Conservation (phyloP, 2,888 invertebrate genomes). For the Prenolepis imparis region DNA sequence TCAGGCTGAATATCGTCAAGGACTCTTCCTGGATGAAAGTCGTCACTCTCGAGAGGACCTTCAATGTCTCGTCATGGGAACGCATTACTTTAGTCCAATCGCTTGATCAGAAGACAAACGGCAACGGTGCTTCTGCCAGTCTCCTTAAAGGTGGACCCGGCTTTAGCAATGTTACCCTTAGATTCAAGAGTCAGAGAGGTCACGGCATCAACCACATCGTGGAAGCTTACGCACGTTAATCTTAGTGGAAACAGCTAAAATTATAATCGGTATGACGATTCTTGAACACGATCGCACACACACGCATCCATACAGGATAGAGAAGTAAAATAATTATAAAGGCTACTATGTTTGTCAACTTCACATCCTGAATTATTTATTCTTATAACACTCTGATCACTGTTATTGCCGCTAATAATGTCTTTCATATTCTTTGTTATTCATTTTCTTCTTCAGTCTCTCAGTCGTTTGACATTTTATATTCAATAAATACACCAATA, state of each 20-base stretch:
- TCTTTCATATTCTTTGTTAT: background rate
- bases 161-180: constrained; percentile 80
- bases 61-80: constrained; percentile 67
- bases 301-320: background rate
- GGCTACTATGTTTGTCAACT: background rate
- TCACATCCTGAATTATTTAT: background rate
- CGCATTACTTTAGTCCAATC: constrained; percentile 84
- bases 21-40: constrained; percentile 77
- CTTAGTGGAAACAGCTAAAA: background rate
- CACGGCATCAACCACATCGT: constrained; percentile 86
- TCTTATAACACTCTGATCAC: background rate
- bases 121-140: constrained; percentile 86
- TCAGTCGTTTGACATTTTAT: background rate
- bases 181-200: constrained; percentile 86
- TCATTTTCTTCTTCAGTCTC: background rate
- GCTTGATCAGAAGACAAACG: constrained; percentile 85
- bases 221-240: constrained; percentile 82
- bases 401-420: background rate
- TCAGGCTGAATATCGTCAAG: constrained; percentile 74
- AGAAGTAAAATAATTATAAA: background rate
- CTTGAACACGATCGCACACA: background rate
- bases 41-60: constrained; percentile 72
- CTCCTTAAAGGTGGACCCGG: constrained; percentile 85
- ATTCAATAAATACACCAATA: constrained; percentile 19
- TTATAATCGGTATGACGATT: background rate